Evolutionary conservation across 2,797 vertebrate genomes (phyloP), one percentile per base, ranked within the genome.

Genomic region (Gymnothorax reevesii): DNA sequence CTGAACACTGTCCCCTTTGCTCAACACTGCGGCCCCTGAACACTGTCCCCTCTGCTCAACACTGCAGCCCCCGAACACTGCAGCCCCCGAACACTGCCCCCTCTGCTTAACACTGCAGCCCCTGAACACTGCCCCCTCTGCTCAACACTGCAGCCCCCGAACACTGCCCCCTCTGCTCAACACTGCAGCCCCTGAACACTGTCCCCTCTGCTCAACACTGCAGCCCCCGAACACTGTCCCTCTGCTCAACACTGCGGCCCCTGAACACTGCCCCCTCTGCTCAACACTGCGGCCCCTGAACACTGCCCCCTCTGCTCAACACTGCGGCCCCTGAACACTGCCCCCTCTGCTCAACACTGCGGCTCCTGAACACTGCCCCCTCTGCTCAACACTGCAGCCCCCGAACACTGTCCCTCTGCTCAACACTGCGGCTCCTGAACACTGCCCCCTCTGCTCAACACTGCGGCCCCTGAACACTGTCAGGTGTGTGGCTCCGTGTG

Each of bases 101-200:
- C 33, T 42, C 33, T 42, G 1, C 33, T 42, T 2, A 42, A 42
- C 33, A 42, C 33, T 42, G 33, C 33, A 2, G 33, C 33, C 33
- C 33, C 33, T 42, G 33, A 42, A 42, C 33, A 2, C 33, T 42
- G 33, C 33, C 33, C 33, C 33, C 33, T 42, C 33, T 42, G 33
- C 33, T 42, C 2, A 42, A 42, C 33, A 42, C 33, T 42, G 33
- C 33, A 1, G 33, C 2, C 33, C 33, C 33, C 2, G 33, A 42
- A 42, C 33, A 42, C 33, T 42, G 33, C 33, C 86, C 89, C 80
- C 86, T 89, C 80, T 89, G 92, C 92, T 89, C 91, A 93, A 91
- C 89, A 88, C 80, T 89, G 87, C 90, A 88, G 71, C 10, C 7
- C 27, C 33, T 42, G 33, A 42, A 42, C 13, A n/a, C 62, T n/a